phyloP scores from a whole-genome alignment of 2,113 vertebrate species.

The Sphyrna mokarran region DNA sequence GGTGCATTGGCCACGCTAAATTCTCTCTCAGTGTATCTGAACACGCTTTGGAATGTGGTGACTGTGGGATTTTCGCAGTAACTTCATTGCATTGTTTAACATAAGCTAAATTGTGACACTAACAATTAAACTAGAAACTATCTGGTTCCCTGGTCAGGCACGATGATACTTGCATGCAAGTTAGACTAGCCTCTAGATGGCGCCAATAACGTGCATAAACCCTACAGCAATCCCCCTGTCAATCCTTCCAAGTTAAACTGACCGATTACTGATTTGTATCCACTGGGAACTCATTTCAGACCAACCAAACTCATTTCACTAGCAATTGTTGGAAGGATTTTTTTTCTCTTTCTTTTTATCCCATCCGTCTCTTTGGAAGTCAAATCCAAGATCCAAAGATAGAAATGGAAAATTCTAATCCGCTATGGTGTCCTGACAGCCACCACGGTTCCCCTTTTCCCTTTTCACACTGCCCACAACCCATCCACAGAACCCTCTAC shows the following conservation, averaged over 20 bases:
- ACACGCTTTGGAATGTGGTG: too few species aligned
- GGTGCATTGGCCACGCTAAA: too few species aligned
- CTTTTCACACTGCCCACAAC: too few species aligned
- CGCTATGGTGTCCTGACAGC: neutral
- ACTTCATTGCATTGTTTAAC: too few species aligned
- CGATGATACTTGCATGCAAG: neutral
- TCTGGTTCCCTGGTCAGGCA: neutral
- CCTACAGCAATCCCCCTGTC: neutral
- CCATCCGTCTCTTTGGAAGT: neutral
- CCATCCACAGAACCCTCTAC: too few species aligned
- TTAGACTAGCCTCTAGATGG: slow-evolving; percentile 23
- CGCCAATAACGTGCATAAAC: neutral
- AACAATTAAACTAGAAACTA: too few species aligned
- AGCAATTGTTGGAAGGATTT: neutral
- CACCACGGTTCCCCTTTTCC: too few species aligned
- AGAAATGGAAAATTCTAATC: neutral
- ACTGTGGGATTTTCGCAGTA: too few species aligned
- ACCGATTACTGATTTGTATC: neutral
- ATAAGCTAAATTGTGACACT: too few species aligned
- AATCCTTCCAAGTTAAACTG: neutral
- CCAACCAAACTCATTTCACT: neutral
- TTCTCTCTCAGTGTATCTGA: too few species aligned
- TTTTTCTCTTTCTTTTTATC: neutral
- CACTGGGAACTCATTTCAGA: neutral
- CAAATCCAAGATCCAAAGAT: neutral